Conservation (phyloP, 2,113 vertebrate species). For the Hemiprocne comata region DNA sequence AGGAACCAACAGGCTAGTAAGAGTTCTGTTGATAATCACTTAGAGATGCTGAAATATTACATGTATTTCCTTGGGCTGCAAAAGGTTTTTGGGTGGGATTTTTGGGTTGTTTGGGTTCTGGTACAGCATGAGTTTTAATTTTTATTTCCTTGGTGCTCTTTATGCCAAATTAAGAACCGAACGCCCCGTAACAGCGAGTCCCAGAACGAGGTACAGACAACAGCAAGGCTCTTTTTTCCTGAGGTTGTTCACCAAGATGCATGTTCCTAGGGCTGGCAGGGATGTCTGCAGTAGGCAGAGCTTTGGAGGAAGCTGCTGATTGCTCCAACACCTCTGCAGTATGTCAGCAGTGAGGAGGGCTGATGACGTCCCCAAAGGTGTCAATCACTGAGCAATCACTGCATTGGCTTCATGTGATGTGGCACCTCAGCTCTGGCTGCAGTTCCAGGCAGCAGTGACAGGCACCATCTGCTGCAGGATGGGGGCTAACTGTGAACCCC, state of each 20-base stretch:
- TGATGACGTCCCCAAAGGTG: not conserved
- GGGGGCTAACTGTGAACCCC: not conserved
- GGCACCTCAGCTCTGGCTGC: not conserved
- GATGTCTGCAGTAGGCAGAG: not conserved
- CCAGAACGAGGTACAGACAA: conserved; percentile 8
- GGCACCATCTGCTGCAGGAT: not conserved
- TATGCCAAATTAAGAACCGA: not conserved
- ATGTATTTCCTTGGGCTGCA: not conserved
- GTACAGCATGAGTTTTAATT: not conserved
- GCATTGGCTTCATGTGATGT: not conserved
- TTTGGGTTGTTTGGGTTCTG: not conserved
- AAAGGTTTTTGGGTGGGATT: not conserved
- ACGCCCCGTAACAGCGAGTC: conserved; percentile 30
- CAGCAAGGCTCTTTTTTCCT: not conserved
- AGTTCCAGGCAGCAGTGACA: not conserved
- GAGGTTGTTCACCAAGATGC: not conserved
- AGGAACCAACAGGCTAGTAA: not conserved
- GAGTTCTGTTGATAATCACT: not conserved
- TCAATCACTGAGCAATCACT: not conserved
- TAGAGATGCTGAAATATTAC: not conserved
- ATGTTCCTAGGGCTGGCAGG: not conserved
- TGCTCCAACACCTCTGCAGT: conserved; percentile 27
- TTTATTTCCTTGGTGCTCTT: conserved; percentile 61
- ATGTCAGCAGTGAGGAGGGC: not conserved
- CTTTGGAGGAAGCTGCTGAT: not conserved